Percentiles rank a stretch among this genome's conserved stretches.
Conservation (phyloP, 2,113 vertebrate species). For the Bolborhynchus lineola region DNA sequence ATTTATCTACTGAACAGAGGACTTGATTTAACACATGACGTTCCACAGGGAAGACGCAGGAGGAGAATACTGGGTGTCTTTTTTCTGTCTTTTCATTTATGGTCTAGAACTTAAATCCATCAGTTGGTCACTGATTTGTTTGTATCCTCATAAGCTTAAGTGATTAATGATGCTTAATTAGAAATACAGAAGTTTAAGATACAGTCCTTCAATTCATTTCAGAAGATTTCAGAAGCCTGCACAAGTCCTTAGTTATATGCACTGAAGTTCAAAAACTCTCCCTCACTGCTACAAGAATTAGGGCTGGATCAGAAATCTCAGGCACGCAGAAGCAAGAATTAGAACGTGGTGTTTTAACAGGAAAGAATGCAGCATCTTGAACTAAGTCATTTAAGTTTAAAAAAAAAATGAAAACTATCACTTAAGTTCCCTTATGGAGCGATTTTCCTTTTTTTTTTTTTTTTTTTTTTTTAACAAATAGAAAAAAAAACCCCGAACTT, state of each 20-base stretch:
- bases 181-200: neutral
- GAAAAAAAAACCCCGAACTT: neutral
- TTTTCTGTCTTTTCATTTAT: neutral
- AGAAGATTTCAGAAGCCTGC: neutral
- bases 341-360: neutral
- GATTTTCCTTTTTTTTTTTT: no score
- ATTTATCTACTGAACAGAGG: neutral
- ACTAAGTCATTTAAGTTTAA: neutral
- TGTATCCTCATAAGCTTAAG: neutral
- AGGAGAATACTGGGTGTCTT: accelerated
- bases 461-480: neutral
- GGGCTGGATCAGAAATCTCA: neutral
- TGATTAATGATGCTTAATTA: neutral
- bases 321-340: neutral
- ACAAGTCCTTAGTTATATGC: neutral
- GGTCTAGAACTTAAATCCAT: neutral
- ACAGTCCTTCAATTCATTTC: neutral
- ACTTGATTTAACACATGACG: neutral
- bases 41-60: neutral
- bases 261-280: neutral
- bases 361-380: neutral
- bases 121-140: neutral
- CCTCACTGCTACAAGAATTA: neutral
- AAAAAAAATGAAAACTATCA: neutral
- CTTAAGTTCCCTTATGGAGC: neutral